phyloP scores from a whole-genome alignment of 2,797 vertebrate genomes.

The Darevskia nairensis region DNA sequence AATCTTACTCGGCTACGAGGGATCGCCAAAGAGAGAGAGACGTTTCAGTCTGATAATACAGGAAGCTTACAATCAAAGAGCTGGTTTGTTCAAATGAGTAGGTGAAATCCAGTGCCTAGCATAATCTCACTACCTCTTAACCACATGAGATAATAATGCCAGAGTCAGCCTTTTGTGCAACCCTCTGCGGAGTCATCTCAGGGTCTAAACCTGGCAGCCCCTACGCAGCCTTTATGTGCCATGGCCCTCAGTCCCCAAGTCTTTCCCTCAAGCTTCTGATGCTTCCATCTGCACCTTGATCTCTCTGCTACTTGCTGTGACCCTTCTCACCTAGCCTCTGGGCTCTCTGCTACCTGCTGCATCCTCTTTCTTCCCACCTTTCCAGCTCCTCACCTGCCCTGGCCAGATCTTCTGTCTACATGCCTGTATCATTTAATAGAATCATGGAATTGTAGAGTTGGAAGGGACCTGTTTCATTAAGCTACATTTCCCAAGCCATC shows the following conservation, averaged over 20 bases:
- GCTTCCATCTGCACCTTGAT: not conserved
- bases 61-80: not conserved
- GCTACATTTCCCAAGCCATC: too few relatives aligned
- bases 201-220: not conserved
- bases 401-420: not conserved
- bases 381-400: not conserved
- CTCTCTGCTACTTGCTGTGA: not conserved
- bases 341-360: too few relatives aligned
- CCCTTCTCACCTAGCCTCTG: not conserved
- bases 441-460: too few relatives aligned
- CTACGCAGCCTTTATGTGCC: not conserved
- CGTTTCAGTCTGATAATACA: not conserved
- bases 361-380: not conserved
- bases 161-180: not conserved
- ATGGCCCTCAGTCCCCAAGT: not conserved
- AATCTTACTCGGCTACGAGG: too few relatives aligned
- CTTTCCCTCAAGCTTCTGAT: not conserved
- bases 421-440: too few relatives aligned
- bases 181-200: not conserved
- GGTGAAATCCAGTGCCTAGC: not conserved
- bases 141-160: not conserved
- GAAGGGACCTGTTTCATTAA: too few relatives aligned
- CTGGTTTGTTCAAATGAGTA: not conserved
- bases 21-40: too few relatives aligned
- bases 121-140: not conserved